Percentiles rank a stretch among this genome's conserved stretches.
Conservation (phyloP, 1,140 invertebrate genomes). For the Palaemon carinicauda region DNA sequence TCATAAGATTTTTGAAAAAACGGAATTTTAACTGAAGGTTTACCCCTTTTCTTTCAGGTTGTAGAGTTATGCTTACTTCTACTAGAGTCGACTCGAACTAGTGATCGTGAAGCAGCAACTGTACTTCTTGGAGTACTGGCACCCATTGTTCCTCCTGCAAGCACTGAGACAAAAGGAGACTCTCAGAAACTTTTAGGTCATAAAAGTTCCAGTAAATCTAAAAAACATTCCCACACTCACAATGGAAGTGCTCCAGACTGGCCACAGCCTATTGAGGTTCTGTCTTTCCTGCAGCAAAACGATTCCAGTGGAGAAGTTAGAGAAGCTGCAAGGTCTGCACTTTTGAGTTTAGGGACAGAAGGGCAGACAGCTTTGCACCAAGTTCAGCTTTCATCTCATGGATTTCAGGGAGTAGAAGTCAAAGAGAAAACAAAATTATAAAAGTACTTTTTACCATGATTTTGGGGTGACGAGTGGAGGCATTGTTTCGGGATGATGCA, state of each 20-base stretch:
- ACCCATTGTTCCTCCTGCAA: constrained; percentile 39
- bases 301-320: constrained; percentile 50
- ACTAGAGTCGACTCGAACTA: constrained; percentile 61
- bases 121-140: constrained; percentile 54
- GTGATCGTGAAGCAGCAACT: constrained; percentile 63
- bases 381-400: constrained; percentile 65
- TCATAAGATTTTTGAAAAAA: too few species aligned
- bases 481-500: too few species aligned
- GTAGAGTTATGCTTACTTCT: constrained; percentile 63
- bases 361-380: constrained; percentile 65
- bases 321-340: constrained; percentile 50
- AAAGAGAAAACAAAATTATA: constrained; percentile 57
- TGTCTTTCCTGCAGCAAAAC: constrained; percentile 56
- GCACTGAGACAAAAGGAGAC: constrained; percentile 24
- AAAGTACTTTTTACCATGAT: not conserved
- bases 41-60: constrained; percentile 59
- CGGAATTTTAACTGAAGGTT: not conserved
- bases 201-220: constrained; percentile 61
- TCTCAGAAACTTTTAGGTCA: constrained; percentile 23
- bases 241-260: constrained; percentile 63
- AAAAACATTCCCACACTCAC: constrained; percentile 63
- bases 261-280: constrained; percentile 58
- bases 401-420: constrained; percentile 66
- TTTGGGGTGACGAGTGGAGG: not conserved
- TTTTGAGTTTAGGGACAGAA: constrained; percentile 63